Percentiles rank a stretch among this genome's conserved stretches.
Conservation (phyloP, 2,797 vertebrate species). For the Brachyalestes nurse region DNA sequence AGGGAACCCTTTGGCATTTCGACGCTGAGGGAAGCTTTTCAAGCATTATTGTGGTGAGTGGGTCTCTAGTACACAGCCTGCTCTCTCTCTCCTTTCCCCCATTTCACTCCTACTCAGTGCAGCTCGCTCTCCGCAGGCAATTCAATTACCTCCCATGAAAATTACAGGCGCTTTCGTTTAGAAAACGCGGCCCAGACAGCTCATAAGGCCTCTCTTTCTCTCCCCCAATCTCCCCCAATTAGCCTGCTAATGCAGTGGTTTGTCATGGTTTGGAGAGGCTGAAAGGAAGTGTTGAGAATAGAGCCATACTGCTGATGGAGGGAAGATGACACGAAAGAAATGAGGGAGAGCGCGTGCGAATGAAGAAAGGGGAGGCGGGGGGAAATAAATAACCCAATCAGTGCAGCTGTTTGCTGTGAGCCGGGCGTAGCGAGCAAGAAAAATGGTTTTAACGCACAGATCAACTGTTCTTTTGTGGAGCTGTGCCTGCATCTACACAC, state of each 20-base stretch:
- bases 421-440: constrained; percentile 30
- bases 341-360: constrained; percentile 4
- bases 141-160: constrained; percentile 79
- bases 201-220: constrained; percentile 67
- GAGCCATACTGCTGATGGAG: constrained; percentile 62
- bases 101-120: constrained; percentile 25
- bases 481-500: not conserved
- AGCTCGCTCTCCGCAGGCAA: constrained; percentile 63
- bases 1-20: constrained; percentile 62
- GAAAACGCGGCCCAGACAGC: constrained; percentile 69
- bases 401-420: constrained; percentile 19
- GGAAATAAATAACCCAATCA: constrained; percentile 24
- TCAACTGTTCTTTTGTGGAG: constrained; percentile 33
- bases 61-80: constrained; percentile 61
- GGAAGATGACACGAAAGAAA: constrained; percentile 41
- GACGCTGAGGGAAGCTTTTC: constrained; percentile 63
- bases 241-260: constrained; percentile 74
- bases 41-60: constrained; percentile 61
- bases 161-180: constrained; percentile 75
- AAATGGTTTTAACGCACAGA: constrained; percentile 29
- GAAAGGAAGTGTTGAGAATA: constrained; percentile 64
- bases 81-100: constrained; percentile 43
- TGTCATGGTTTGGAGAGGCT: constrained; percentile 69
- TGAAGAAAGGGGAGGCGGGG: not conserved
- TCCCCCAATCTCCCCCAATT: constrained; percentile 74